These are phyloP conservation scores for Sisyra terminalis DNA, from an alignment of 2,888 invertebrate species.

Conservation along the genomic window DNA sequence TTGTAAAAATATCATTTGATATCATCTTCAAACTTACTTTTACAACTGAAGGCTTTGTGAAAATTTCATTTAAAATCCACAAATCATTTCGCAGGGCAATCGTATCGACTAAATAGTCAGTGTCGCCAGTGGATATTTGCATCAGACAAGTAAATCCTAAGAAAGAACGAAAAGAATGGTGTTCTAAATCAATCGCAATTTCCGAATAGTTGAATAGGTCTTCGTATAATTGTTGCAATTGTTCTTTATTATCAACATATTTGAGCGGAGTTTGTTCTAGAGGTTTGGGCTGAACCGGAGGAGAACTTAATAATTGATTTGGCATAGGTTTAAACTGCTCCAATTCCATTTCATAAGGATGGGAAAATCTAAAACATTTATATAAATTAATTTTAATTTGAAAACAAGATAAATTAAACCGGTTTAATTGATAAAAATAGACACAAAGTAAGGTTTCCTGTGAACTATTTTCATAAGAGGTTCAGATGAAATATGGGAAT, in stretches of 20 bases:
- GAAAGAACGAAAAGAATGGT: constrained; percentile 83
- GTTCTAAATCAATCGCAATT: constrained; percentile 84
- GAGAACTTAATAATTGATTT: constrained; percentile 31
- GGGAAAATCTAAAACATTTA: constrained; percentile 47
- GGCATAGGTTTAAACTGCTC: constrained; percentile 46
- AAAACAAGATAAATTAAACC: too few species aligned
- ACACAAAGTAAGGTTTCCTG: too few species aligned
- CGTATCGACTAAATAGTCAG: constrained; percentile 84
- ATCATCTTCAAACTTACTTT: constrained; percentile 42
- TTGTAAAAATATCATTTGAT: not conserved
- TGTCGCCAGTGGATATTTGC: constrained; percentile 71
- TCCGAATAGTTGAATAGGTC: constrained; percentile 50
- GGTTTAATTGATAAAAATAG: too few species aligned
- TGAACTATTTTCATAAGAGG: too few species aligned
- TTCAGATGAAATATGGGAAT: too few species aligned
- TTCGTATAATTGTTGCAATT: constrained; percentile 45
- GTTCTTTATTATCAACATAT: constrained; percentile 45
- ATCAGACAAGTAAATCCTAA: constrained; percentile 91
- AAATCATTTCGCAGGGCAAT: constrained; percentile 68
- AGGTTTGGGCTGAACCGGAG: constrained; percentile 28
- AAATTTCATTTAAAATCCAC: constrained; percentile 67
- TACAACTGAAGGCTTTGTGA: constrained; percentile 74
- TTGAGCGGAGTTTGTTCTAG: constrained; percentile 48
- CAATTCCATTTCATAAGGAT: constrained; percentile 80
- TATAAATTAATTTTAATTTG: not conserved